Evolutionary conservation across 2,888 invertebrate genomes (phyloP).

Genomic region (Poecilus cupreus): DNA sequence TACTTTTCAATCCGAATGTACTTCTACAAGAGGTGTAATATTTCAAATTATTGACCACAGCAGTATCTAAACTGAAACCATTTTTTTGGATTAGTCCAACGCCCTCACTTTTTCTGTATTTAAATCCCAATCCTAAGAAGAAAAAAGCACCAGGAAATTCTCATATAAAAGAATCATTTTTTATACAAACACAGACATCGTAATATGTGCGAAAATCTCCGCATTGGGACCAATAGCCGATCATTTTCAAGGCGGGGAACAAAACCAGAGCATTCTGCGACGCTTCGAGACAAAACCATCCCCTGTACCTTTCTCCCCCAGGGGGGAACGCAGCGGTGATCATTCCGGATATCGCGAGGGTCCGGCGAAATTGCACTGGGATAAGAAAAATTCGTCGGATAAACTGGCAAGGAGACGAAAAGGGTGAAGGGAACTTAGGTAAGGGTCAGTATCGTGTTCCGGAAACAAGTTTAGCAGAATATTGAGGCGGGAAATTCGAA

Average conservation of each 20-base stretch:
- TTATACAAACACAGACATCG: slow-evolving; percentile 33
- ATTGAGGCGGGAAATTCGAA: slow-evolving; percentile 21
- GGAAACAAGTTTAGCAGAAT: slow-evolving; percentile 19
- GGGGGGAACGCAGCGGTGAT: slow-evolving; percentile 10
- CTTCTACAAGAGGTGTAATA: too few species aligned
- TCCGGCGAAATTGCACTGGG: slow-evolving; percentile 26
- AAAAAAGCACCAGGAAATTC: neutral
- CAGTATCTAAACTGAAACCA: too few species aligned
- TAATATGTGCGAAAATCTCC: slow-evolving; percentile 24
- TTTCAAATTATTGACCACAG: too few species aligned
- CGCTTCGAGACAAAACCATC: slow-evolving; percentile 1
- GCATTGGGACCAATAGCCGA: slow-evolving; percentile 19
- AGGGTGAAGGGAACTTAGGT: neutral
- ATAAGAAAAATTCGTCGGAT: slow-evolving; percentile 23
- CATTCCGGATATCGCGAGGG: slow-evolving; percentile 31
- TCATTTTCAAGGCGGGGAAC: slow-evolving; percentile 16
- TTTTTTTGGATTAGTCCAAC: too few species aligned
- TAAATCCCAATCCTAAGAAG: neutral
- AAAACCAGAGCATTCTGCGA: neutral
- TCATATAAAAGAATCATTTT: slow-evolving; percentile 33
- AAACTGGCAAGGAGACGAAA: neutral
- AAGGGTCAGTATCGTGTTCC: slow-evolving; percentile 6
- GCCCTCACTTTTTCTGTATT: neutral
- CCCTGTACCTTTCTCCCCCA: neutral
- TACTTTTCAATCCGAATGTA: too few species aligned